phyloP scores from a whole-genome alignment of 64 coral and sea anemone genomes.

The Astreopora myriophthalma region DNA sequence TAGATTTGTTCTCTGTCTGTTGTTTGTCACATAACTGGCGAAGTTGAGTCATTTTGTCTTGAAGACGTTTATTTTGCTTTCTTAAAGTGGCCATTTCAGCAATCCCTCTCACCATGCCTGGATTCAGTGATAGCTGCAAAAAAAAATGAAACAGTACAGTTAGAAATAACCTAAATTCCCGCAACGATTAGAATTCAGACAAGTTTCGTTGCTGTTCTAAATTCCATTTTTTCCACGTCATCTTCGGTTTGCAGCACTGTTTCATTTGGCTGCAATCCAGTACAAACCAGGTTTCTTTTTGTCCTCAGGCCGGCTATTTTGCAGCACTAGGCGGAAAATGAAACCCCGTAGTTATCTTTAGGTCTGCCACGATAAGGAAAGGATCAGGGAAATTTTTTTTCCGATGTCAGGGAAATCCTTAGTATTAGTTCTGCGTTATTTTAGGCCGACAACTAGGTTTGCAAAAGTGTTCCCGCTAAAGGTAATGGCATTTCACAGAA shows the following conservation, averaged over 20 bases:
- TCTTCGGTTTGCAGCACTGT: not conserved
- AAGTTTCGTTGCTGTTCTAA: not conserved
- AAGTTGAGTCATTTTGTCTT: slow-evolving; percentile 82
- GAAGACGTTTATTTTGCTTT: slow-evolving; percentile 85
- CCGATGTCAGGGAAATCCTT: too few relatives aligned
- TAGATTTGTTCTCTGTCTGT: slow-evolving; percentile 55
- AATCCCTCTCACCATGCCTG: slow-evolving; percentile 44
- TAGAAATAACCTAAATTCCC: not conserved
- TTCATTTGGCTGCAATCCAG: too few relatives aligned
- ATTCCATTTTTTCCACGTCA: not conserved
- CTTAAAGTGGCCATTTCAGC: slow-evolving; percentile 72
- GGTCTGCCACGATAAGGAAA: too few relatives aligned
- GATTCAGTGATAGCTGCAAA: slow-evolving; percentile 1
- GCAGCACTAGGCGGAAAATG: too few relatives aligned
- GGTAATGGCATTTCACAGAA: too few relatives aligned
- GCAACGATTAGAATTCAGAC: not conserved
- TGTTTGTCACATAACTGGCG: slow-evolving; percentile 84
- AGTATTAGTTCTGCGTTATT: too few relatives aligned
- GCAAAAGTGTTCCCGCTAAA: too few relatives aligned
- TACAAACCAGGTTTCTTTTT: too few relatives aligned
- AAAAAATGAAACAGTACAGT: not conserved
- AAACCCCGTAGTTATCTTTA: too few relatives aligned
- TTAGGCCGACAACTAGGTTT: too few relatives aligned
- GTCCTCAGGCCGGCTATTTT: too few relatives aligned
- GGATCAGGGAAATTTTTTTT: too few relatives aligned